Percentiles rank a stretch among this genome's conserved stretches.
Conservation (phyloP, 1,140 invertebrate species). For the Rhagoletis pomonella region DNA sequence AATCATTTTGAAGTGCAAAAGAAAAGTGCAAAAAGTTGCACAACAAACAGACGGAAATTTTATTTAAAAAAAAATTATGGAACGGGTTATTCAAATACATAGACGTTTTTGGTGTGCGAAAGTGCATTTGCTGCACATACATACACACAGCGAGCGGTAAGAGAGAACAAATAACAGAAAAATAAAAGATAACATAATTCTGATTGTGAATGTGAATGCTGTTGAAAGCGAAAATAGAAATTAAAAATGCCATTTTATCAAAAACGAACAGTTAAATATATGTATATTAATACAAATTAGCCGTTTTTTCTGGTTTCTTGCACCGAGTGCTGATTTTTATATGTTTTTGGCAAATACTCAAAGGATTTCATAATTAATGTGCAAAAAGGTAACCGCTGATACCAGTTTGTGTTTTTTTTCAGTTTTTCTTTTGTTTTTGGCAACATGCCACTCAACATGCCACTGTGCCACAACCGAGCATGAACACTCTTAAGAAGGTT, state of each 20-base stretch:
- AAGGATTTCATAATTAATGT: slow-evolving; percentile 49
- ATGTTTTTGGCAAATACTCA: slow-evolving; percentile 52
- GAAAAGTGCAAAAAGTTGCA: slow-evolving; percentile 30
- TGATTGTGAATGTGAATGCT: slow-evolving; percentile 27
- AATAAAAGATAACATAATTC: slow-evolving; percentile 37
- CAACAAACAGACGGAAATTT: slow-evolving; percentile 29
- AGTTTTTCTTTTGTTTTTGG: not conserved
- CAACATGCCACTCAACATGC: slow-evolving; percentile 40
- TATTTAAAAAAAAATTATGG: not conserved
- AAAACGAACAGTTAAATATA: slow-evolving; percentile 32
- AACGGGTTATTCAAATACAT: not conserved
- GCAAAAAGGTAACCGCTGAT: slow-evolving; percentile 48
- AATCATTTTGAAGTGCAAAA: slow-evolving; percentile 49
- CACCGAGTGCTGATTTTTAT: slow-evolving; percentile 35
- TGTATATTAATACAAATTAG: slow-evolving; percentile 49
- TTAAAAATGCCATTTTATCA: slow-evolving; percentile 53
- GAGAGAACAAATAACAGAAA: not conserved
- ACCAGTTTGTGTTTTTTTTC: not conserved
- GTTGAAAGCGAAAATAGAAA: slow-evolving; percentile 48
- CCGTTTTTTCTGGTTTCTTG: not conserved
- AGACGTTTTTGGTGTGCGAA: not conserved
- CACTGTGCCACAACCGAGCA: slow-evolving; percentile 16
- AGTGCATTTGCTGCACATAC: slow-evolving; percentile 2
- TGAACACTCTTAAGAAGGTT: not conserved
- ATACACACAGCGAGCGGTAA: not conserved